These are phyloP conservation scores for Heliangelus exortis DNA, from an alignment of 2,797 vertebrate genomes.

Conservation along the genomic window DNA sequence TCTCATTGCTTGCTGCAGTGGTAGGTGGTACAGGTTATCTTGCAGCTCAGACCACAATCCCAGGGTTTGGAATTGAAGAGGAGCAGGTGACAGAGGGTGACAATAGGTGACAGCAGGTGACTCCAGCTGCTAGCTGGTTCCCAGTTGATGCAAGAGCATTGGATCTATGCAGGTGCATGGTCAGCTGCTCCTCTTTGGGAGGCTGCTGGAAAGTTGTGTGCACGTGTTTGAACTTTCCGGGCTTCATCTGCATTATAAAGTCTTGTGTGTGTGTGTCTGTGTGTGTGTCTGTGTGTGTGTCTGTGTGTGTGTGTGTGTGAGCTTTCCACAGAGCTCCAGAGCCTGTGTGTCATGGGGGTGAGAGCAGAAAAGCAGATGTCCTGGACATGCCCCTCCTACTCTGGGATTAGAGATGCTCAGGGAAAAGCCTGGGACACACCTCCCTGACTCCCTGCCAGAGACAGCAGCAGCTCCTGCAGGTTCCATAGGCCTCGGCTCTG, in stretches of 20 bases:
- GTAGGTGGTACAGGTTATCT: not conserved
- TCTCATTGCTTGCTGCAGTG: not conserved
- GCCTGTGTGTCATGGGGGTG: not conserved
- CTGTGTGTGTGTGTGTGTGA: not conserved
- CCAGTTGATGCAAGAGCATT: not conserved
- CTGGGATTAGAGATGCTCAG: constrained; percentile 6
- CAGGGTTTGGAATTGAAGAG: not conserved
- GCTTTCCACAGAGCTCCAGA: constrained; percentile 35
- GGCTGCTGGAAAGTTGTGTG: not conserved
- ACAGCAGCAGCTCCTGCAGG: not conserved
- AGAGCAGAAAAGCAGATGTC: constrained; percentile 40
- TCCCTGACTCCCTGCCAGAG: not conserved
- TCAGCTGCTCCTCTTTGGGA: not conserved
- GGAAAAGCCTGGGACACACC: constrained; percentile 16
- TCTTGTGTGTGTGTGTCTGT: not conserved
- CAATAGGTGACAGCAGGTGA: not conserved
- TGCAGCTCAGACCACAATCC: rapidly evolving
- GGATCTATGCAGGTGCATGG: not conserved
- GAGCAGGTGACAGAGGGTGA: not conserved
- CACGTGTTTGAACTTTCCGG: not conserved
- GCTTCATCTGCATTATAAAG: not conserved
- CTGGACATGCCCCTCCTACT: constrained; percentile 44
- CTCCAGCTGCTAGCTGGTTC: not conserved
- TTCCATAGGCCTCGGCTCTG: not conserved
- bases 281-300: rapidly evolving